Evolutionary conservation across 2,888 invertebrate species (phyloP).

Genomic region (Drosophila multiciliata): DNA sequence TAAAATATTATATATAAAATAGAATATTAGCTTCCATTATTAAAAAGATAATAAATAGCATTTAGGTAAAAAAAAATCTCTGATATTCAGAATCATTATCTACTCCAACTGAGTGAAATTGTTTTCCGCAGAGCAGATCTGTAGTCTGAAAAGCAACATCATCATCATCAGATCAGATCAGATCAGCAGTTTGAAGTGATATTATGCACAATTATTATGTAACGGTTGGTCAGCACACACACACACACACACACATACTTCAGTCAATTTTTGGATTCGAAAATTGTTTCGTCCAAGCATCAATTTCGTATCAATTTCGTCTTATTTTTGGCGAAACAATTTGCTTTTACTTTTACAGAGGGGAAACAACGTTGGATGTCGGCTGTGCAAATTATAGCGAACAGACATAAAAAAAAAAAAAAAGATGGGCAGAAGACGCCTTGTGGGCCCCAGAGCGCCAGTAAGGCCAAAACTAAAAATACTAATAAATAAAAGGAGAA

Average conservation of each 20-base stretch:
- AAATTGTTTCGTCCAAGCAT: slow-evolving; percentile 45
- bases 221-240: slow-evolving; percentile 24
- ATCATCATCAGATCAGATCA: too few species aligned
- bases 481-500: slow-evolving; percentile 16
- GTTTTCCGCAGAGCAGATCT: neutral
- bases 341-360: slow-evolving; percentile 75
- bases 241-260: neutral
- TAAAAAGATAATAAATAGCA: neutral
- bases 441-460: slow-evolving; percentile 50
- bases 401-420: slow-evolving; percentile 8
- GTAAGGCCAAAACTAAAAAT: neutral
- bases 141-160: neutral
- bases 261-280: slow-evolving; percentile 6
- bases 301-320: slow-evolving; percentile 75
- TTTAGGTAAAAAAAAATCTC: neutral
- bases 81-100: neutral
- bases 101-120: neutral
- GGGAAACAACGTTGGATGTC: slow-evolving; percentile 25
- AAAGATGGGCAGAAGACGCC: slow-evolving; percentile 16
- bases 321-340: slow-evolving; percentile 63
- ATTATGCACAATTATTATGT: slow-evolving; percentile 20
- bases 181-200: neutral
- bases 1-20: neutral
- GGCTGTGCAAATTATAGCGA: slow-evolving; percentile 68
- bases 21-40: neutral